These are phyloP conservation scores for Erynnis tages DNA, from an alignment of 2,888 invertebrate species.

Conservation along the genomic window DNA sequence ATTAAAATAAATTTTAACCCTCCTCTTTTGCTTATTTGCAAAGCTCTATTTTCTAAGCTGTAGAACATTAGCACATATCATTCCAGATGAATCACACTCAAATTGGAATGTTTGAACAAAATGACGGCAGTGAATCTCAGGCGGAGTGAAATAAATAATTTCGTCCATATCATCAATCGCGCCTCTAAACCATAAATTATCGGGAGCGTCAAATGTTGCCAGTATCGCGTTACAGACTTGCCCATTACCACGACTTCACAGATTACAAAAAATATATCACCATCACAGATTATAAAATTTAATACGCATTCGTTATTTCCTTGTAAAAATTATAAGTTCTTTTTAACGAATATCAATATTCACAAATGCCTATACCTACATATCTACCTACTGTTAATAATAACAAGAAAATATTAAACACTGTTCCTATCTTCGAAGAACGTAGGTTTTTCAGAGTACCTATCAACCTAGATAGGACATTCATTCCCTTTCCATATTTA, in stretches of 20 bases:
- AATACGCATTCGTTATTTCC: neutral
- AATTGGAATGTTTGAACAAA: conserved; percentile 14
- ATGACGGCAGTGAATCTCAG: conserved; percentile 46
- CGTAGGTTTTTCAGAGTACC: no score
- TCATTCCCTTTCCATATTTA: no score
- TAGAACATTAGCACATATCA: conserved; percentile 11
- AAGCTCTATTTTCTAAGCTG: neutral
- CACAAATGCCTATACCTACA: neutral
- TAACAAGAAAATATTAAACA: no score
- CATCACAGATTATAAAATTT: conserved; percentile 12
- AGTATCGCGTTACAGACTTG: conserved; percentile 42
- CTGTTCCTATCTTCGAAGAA: no score
- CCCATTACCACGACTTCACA: conserved; percentile 47
- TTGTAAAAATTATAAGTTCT: no score
- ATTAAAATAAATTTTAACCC: no score
- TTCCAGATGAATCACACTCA: conserved; percentile 8
- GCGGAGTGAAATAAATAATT: conserved; percentile 63
- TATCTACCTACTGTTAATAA: neutral
- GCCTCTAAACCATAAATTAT: conserved; percentile 67
- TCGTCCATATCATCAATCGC: conserved; percentile 70
- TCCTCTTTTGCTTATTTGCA: no score
- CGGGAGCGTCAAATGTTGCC: conserved; percentile 43
- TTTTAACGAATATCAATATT: no score
- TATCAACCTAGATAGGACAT: no score
- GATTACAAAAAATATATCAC: conserved; percentile 30